Base-by-base conservation (phyloP, 1,140 invertebrate genomes). In the Drosophila melanica region DNA sequence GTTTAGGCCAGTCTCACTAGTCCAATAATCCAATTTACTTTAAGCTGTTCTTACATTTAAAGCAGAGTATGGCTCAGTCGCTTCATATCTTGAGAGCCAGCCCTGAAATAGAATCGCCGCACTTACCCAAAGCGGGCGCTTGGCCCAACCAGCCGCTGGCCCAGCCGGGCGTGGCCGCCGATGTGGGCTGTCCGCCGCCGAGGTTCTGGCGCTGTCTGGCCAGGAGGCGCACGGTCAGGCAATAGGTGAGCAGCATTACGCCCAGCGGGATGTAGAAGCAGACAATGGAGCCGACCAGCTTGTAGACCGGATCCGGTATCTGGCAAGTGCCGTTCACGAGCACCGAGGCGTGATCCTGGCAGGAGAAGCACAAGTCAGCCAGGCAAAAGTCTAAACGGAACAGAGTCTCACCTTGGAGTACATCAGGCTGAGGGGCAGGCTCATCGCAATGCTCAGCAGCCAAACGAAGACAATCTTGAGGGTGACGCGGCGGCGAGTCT, bases 261-360 rank as follows among this genome's bases (percentile, higher is more conserved):
- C 96, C 93, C 41, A 99, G 93, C 3, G 98, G 98, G 70, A 99
- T 97, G 93, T 98, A 98, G 93, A 99, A 99, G 75, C 97, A 98
- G 76, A 98, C 95, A 78, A 99, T 96, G 41, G 97, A 98, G 12
- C 97, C 98, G 77, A 98, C 97, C 65, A 98, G 94, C 91, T 98
- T 97, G 93, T 98, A 98, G 3, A 97, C 93, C 1, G 97, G 96
- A 92, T 97, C 96, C 1, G 96, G 96, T 81, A 97, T 97, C 92
- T 97, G 96, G 87, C 97, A 97, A 10, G 94, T 94, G 1, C 96
- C 96, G 47, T 95, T 95, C 41, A 96, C 95, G 58, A 97, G 93
- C 16, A 97, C 94, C 7, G 96, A 96, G 51, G 95, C 94, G 85
- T 96, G 95, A 90, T 97, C 95, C 95, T 97, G 41, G 93, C 3